Percentiles rank a stretch among this genome's conserved stretches.
Evolutionary conservation across 2,797 vertebrate species (phyloP).

Genomic region (Nannoperca obscura): DNA sequence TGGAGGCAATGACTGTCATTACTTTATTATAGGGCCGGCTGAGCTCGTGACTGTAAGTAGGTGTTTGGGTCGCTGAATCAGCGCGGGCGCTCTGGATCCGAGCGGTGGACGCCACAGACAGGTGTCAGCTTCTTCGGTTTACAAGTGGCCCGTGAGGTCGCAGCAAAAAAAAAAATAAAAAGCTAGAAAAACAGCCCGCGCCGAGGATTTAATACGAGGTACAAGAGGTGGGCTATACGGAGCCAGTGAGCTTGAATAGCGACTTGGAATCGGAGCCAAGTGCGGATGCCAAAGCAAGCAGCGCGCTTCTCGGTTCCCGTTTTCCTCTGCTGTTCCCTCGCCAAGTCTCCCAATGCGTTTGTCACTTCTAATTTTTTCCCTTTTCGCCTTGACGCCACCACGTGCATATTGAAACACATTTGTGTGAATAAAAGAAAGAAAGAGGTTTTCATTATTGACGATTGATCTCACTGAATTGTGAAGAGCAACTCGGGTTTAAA

Average conservation of each 20-base stretch:
- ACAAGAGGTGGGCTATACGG: conserved; percentile 52
- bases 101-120: conserved; percentile 58
- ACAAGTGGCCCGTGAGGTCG: conserved; percentile 44
- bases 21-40: conserved; percentile 24
- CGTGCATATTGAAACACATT: conserved; percentile 32
- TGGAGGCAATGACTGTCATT: conserved; percentile 44
- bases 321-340: conserved; percentile 43
- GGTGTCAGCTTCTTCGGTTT: conserved; percentile 71
- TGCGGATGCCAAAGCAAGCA: conserved; percentile 72
- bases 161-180: conserved; percentile 6
- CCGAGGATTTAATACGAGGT: conserved; percentile 54
- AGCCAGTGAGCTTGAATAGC: conserved; percentile 66
- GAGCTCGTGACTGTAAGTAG: conserved; percentile 19
- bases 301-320: conserved; percentile 61
- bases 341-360: conserved; percentile 66
- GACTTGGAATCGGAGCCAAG: conserved; percentile 52
- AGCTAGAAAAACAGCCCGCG: conserved; percentile 40
- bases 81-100: conserved; percentile 43
- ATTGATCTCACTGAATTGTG: background rate
- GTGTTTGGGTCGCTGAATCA: conserved; percentile 39
- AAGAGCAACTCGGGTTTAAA: background rate
- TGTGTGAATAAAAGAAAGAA: conserved; percentile 3
- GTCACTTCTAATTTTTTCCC: conserved; percentile 67
- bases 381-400: conserved; percentile 41
- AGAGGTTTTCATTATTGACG: background rate